Base-by-base conservation (phyloP, 2,888 invertebrate genomes). In the Polydrusus tereticollis region DNA sequence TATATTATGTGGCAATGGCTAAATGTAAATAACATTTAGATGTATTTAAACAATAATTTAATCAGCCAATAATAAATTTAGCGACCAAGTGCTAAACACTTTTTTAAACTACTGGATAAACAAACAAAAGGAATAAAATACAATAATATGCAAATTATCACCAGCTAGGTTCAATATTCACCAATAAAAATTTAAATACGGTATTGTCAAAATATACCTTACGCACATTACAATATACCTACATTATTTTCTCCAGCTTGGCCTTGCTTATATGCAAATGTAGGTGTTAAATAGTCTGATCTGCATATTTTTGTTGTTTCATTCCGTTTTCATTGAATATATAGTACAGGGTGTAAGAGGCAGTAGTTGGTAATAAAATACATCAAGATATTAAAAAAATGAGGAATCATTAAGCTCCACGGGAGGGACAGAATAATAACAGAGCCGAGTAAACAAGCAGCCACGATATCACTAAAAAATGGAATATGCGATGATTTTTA, bases 181-280 rank as follows among this genome's bases (percentile, higher is more conserved):
- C 26, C n/a, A 29, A 29, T n/a, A n/a, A n/a, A n/a, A n/a, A n/a
- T 29, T 55, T 55, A 33, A 55, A 55, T 29, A 18, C 2, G 29
- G 7, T 55, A 55, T 29, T 55, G 33, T 55, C 29, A 55, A 26
- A 29, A 29, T 55, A 55, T 55, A 55, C 52, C 52, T 55, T 29
- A 55, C 29, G 52, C 52, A 29, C 29, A 55, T 29, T 55, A 55
- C 52, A 55, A 16, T 29, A 18, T 55, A 10, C 29, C 52, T 29
- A 29, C 52, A 55, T 29, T 18, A 55, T 55, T 55, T 55, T 29
- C 52, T 2, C 29, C 10, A 29, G 10, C 18, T 29, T 55, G 52
- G 26, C 52, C 52, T 55, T 55, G 52, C 52, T 55, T 55, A 10
- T 55, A 55, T 55, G 52, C 29, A 55, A 29, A 55, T 55, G 52